Conservation (phyloP, 2,113 vertebrate species). For the Mellivora capensis region DNA sequence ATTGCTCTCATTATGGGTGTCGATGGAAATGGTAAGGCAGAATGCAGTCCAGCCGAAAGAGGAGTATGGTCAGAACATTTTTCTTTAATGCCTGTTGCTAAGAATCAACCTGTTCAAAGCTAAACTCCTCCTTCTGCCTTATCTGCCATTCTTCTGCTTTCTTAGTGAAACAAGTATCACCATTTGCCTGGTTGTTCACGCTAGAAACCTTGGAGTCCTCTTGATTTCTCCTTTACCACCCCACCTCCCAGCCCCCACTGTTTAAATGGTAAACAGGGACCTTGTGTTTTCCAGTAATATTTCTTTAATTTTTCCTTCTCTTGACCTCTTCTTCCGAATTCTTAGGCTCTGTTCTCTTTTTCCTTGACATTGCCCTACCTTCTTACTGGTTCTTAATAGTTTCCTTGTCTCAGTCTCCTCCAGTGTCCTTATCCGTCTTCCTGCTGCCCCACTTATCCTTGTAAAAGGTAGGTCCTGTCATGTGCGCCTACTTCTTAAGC, state of each 20-base stretch:
- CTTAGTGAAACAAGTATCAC: not conserved
- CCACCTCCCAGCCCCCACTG: accelerated
- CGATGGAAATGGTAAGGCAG: not conserved
- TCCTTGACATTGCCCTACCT: not conserved
- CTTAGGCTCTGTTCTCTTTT: not conserved
- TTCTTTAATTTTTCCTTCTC: not conserved
- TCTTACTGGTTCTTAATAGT: not conserved
- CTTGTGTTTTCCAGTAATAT: not conserved
- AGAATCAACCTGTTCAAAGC: not conserved
- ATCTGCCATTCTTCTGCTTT: not conserved
- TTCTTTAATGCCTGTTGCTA: not conserved
- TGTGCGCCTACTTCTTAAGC: not conserved
- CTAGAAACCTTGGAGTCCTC: not conserved
- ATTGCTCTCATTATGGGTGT: not conserved
- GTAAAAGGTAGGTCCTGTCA: not conserved
- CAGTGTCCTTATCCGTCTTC: not conserved
- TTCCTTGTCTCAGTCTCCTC: not conserved
- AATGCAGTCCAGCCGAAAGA: not conserved
- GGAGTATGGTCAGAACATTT: not conserved
- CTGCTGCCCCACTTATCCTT: not conserved
- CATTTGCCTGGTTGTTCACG: not conserved
- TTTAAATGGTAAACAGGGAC: not conserved
- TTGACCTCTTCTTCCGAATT: not conserved
- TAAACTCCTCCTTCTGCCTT: not conserved
- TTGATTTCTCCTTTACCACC: not conserved